Percentiles rank a stretch among this genome's conserved stretches.
Evolutionary conservation across 2,113 vertebrate species (phyloP).

Genomic region (Cyrtonyx montezumae): DNA sequence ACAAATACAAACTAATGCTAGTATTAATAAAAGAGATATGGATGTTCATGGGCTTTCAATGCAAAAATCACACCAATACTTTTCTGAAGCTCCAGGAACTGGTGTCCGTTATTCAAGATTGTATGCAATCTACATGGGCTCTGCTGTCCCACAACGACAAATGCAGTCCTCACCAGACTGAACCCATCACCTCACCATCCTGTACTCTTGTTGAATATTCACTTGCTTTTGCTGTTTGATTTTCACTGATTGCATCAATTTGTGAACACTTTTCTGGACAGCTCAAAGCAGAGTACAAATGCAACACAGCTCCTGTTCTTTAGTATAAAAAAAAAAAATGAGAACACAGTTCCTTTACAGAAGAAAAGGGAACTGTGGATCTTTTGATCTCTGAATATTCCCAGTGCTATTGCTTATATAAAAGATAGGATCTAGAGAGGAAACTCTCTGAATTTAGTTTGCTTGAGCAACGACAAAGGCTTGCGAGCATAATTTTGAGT

Average conservation of each 20-base stretch:
- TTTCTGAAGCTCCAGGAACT: neutral
- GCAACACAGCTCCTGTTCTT: neutral
- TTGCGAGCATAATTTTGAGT: neutral
- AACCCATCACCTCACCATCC: neutral
- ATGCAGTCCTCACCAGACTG: neutral
- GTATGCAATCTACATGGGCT: neutral
- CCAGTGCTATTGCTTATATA: neutral
- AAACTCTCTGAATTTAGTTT: neutral
- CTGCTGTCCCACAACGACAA: neutral
- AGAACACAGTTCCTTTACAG: neutral
- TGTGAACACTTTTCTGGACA: neutral
- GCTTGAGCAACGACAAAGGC: neutral
- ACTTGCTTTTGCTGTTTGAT: neutral
- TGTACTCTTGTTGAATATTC: neutral
- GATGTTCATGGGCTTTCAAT: neutral
- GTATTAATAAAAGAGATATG: neutral
- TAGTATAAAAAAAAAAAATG: neutral
- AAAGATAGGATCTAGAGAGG: neutral
- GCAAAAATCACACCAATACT: neutral
- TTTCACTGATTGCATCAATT: neutral
- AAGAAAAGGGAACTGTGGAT: neutral
- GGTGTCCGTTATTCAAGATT: neutral
- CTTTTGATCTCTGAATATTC: neutral
- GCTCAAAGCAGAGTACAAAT: constrained; percentile 7
- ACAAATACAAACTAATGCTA: neutral